A percentile compares a stretch with the other conserved stretches of the same genome.
phyloP scores from a whole-genome alignment of 2,797 vertebrate species.

The Prionace glauca region DNA sequence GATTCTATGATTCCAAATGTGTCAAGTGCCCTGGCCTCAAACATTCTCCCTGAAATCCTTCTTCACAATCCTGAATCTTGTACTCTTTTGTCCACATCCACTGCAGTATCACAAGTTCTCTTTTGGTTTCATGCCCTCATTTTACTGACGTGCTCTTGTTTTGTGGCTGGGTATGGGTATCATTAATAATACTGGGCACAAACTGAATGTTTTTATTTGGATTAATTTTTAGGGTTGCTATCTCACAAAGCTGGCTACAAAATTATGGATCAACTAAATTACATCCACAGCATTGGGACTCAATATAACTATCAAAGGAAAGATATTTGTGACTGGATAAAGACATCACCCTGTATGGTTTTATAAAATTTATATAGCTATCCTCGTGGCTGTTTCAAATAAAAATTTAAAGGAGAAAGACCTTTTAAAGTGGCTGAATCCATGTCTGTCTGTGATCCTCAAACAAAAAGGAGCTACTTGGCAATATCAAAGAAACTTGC shows the following conservation, averaged over 20 bases:
- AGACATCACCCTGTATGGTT: no score
- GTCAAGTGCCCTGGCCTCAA: neutral
- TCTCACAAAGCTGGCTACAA: neutral
- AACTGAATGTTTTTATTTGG: neutral
- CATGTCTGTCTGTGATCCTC: no score
- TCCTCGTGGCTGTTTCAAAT: no score
- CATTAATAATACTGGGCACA: neutral
- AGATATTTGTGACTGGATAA: no score
- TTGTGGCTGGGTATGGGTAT: neutral
- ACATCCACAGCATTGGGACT: neutral
- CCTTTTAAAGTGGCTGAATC: no score
- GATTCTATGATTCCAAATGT: neutral
- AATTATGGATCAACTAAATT: neutral
- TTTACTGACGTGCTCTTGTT: neutral
- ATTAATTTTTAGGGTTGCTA: neutral
- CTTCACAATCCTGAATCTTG: neutral
- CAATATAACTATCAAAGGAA: neutral
- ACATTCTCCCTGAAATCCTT: neutral
- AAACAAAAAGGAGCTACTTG: no score
- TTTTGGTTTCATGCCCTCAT: neutral
- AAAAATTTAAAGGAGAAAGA: no score
- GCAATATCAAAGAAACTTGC: no score
- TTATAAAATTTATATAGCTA: no score
- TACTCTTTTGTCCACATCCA: neutral
- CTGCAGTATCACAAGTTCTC: neutral